Evolutionary conservation across 2,888 invertebrate genomes (phyloP).

Genomic region (Drosophila villosipedis): DNA sequence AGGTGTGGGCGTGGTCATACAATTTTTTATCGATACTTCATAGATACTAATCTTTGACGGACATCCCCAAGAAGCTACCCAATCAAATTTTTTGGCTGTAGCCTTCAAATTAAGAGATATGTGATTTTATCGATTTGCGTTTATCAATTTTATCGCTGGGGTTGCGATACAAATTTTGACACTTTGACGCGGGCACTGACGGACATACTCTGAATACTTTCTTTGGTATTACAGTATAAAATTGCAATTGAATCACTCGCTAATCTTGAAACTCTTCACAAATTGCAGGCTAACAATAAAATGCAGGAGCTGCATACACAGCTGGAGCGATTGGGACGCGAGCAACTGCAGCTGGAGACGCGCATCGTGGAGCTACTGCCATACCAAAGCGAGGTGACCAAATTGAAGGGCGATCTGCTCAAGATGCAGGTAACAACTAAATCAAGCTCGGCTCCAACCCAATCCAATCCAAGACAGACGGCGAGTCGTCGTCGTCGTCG

Average conservation of each 20-base stretch:
- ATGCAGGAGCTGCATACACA: constrained; percentile 89
- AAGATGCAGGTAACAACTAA: constrained; percentile 88
- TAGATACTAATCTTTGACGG: not conserved
- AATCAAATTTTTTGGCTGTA: not conserved
- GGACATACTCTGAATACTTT: not conserved
- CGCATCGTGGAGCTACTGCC: constrained; percentile 88
- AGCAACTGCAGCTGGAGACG: constrained; percentile 88
- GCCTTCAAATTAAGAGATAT: not conserved
- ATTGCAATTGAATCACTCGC: not conserved
- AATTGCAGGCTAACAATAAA: constrained; percentile 82
- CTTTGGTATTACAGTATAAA: not conserved
- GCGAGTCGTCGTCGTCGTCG: constrained; percentile 6
- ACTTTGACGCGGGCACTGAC: not conserved
- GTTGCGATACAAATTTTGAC: not conserved
- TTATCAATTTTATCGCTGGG: not conserved
- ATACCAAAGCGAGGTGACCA: constrained; percentile 89
- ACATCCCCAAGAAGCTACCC: not conserved
- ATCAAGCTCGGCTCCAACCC: not conserved
- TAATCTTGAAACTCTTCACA: not conserved
- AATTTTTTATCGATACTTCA: not conserved
- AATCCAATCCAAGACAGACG: constrained; percentile 10
- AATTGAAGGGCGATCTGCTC: constrained; percentile 89
- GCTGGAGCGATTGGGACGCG: constrained; percentile 88
- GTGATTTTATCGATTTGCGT: not conserved
- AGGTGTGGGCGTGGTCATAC: not conserved